phyloP scores from a whole-genome alignment of 2,888 invertebrate species.

The Napeogenes inachia region DNA sequence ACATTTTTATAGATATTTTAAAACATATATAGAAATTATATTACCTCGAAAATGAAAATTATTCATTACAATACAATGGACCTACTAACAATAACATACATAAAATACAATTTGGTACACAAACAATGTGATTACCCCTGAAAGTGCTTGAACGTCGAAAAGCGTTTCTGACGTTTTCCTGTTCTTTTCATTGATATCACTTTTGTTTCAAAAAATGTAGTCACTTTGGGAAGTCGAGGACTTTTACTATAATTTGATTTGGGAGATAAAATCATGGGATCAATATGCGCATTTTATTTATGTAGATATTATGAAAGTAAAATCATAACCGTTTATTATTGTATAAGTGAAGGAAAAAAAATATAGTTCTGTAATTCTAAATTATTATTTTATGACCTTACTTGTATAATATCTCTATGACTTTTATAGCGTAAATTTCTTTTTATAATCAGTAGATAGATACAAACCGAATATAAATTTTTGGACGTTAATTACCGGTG shows the following conservation, averaged over 20 bases:
- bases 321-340: neutral
- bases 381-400: no score
- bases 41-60: no score
- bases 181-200: slow-evolving; percentile 2
- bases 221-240: neutral
- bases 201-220: neutral
- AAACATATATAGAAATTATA: no score
- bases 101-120: neutral
- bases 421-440: no score
- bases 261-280: neutral
- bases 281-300: neutral
- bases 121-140: neutral
- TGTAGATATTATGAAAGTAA: neutral
- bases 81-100: no score
- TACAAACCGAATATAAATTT: neutral
- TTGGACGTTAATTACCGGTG: slow-evolving; percentile 1
- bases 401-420: no score
- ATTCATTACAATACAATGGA: no score
- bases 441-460: neutral
- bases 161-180: slow-evolving; percentile 4
- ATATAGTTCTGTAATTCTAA: no score
- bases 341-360: neutral
- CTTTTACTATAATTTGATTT: slow-evolving; percentile 4
- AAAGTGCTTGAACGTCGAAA: slow-evolving; percentile 1
- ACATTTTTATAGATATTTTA: no score